phyloP scores from a whole-genome alignment of 2,888 invertebrate genomes.

The Apamea crenata region DNA sequence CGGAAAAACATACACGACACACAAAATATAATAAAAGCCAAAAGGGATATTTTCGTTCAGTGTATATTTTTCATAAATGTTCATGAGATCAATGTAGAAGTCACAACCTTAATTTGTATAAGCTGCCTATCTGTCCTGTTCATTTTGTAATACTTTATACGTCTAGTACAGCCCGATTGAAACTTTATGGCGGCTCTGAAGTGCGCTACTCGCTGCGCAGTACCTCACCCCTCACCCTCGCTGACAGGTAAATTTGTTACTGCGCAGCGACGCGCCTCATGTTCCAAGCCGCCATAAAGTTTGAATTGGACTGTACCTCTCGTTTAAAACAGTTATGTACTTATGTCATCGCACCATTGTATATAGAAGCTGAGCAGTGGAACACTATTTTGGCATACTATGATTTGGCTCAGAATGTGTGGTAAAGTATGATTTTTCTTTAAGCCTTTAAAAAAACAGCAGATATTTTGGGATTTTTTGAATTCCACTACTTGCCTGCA shows the following conservation, averaged over 20 bases:
- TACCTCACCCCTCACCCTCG: too few species aligned
- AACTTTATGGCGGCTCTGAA: too few species aligned
- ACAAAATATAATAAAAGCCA: neutral
- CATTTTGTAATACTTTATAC: neutral
- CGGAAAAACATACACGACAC: neutral
- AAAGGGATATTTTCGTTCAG: neutral
- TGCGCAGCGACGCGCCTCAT: too few species aligned
- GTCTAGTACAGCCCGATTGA: neutral
- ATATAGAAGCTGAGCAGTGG: neutral
- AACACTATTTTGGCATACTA: neutral
- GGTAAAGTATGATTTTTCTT: neutral
- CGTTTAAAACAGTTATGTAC: neutral
- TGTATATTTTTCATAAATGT: neutral
- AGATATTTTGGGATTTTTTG: neutral
- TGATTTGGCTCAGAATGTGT: neutral
- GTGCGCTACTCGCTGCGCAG: too few species aligned
- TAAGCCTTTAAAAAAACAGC: neutral
- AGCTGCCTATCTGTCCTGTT: neutral
- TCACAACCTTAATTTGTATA: neutral
- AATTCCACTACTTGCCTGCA: neutral
- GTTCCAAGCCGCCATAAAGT: too few species aligned
- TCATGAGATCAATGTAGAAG: neutral
- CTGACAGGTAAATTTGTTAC: too few species aligned
- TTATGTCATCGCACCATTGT: neutral
- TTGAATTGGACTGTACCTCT: neutral